These are phyloP conservation scores for Hystrix cristata DNA, from an alignment of 2,113 vertebrate genomes.

Conservation along the genomic window DNA sequence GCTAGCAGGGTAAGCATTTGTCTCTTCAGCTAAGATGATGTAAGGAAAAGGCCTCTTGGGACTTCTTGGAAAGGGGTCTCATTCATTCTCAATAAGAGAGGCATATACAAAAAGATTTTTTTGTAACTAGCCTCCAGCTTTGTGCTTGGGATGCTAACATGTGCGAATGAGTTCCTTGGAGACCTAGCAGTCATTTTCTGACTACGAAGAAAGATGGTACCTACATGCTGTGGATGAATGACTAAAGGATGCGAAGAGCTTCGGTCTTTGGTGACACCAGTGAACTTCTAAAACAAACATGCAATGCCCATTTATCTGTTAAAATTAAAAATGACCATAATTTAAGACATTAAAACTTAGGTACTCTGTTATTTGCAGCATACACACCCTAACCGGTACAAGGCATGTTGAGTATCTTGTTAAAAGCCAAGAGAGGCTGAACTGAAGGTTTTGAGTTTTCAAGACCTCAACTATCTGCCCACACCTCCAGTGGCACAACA, in stretches of 20 bases:
- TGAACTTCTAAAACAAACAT: neutral
- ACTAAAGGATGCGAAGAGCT: neutral
- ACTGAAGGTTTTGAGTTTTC: neutral
- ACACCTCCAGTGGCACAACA: neutral
- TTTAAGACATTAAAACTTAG: constrained; percentile 9
- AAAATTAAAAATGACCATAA: neutral
- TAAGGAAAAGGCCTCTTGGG: neutral
- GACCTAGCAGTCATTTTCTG: neutral
- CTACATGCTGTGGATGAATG: neutral
- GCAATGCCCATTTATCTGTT: neutral
- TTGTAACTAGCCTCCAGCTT: neutral
- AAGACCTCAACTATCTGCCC: neutral
- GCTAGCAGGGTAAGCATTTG: neutral
- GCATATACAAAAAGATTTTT: neutral
- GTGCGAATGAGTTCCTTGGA: neutral
- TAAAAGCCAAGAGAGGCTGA: neutral
- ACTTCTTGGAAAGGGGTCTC: neutral
- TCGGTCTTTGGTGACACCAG: neutral
- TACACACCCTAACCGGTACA: neutral
- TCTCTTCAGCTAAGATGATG: neutral
- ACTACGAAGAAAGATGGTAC: neutral
- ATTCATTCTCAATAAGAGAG: constrained; percentile 29
- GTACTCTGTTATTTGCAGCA: neutral
- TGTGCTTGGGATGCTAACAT: neutral
- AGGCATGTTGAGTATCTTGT: neutral